phyloP scores from a whole-genome alignment of 2,888 invertebrate species.

The Argynnis bischoffii region DNA sequence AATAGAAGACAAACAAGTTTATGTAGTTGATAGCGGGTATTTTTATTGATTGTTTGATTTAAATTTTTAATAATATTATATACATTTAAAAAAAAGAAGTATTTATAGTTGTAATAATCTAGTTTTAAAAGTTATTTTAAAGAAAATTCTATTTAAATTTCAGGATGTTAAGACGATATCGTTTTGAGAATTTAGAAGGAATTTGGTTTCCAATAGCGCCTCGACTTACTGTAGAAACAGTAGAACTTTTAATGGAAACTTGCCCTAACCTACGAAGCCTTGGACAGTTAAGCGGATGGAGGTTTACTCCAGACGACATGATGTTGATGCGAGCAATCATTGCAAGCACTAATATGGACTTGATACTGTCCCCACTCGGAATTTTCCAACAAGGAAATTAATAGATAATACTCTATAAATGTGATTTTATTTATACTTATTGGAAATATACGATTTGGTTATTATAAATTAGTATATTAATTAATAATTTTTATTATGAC shows the following conservation, averaged over 20 bases:
- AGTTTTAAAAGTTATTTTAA: background rate
- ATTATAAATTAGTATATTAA: background rate
- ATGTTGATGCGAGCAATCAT: constrained; percentile 85
- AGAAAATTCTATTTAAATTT: constrained; percentile 45
- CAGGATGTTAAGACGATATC: constrained; percentile 85
- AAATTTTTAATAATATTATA: background rate
- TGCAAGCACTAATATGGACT: constrained; percentile 85
- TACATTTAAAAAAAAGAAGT: background rate
- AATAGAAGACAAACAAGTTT: no score
- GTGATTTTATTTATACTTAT: constrained; percentile 27
- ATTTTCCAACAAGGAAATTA: constrained; percentile 72
- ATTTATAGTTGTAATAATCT: no score
- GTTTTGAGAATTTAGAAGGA: constrained; percentile 84
- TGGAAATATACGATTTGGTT: constrained; percentile 13
- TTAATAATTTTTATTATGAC: background rate
- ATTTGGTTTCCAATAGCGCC: constrained; percentile 87
- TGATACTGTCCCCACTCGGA: constrained; percentile 84
- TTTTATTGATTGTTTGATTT: no score
- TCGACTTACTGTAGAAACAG: constrained; percentile 83
- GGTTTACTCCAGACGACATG: constrained; percentile 85
- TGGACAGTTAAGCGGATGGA: constrained; percentile 87
- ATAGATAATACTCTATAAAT: constrained; percentile 1
- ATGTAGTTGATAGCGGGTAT: no score
- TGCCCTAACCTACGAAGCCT: constrained; percentile 85
- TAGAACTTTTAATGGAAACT: constrained; percentile 85